Conservation (phyloP, 2,113 vertebrate genomes). For the Ciconia boyciana region DNA sequence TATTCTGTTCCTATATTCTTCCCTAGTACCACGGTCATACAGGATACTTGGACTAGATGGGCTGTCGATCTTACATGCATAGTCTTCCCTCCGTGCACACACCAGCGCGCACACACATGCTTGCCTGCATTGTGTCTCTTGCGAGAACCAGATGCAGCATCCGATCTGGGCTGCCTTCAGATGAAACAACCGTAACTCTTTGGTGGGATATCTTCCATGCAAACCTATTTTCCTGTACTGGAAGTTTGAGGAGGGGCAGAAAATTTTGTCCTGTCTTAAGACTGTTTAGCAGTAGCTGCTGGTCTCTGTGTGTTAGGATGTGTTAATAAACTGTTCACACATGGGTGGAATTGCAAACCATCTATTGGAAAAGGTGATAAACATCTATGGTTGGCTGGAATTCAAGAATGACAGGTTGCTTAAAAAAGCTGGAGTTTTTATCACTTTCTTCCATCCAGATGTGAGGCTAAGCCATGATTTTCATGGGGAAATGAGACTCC, state of each 20-base stretch:
- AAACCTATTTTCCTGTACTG: neutral
- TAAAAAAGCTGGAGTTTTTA: neutral
- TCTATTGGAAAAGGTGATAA: neutral
- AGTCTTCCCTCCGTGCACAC: neutral
- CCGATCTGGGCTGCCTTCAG: neutral
- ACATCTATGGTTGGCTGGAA: neutral
- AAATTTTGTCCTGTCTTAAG: neutral
- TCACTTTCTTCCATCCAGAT: neutral
- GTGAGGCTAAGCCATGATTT: neutral
- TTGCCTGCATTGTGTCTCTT: neutral
- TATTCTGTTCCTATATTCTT: neutral
- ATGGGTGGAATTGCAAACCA: neutral
- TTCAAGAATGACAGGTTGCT: neutral
- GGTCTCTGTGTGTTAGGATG: neutral
- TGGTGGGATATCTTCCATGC: neutral
- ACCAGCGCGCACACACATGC: no score
- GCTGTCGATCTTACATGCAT: neutral
- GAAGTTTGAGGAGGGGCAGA: neutral
- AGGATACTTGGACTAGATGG: neutral
- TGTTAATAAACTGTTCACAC: neutral
- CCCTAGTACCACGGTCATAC: neutral
- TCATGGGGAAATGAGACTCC: neutral
- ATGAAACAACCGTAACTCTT: neutral
- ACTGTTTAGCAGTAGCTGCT: neutral
- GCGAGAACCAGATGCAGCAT: neutral